Percentiles rank a stretch among this genome's conserved stretches.
Evolutionary conservation across 2,888 invertebrate species (phyloP).

Genomic region (Pediacus dermestoides): DNA sequence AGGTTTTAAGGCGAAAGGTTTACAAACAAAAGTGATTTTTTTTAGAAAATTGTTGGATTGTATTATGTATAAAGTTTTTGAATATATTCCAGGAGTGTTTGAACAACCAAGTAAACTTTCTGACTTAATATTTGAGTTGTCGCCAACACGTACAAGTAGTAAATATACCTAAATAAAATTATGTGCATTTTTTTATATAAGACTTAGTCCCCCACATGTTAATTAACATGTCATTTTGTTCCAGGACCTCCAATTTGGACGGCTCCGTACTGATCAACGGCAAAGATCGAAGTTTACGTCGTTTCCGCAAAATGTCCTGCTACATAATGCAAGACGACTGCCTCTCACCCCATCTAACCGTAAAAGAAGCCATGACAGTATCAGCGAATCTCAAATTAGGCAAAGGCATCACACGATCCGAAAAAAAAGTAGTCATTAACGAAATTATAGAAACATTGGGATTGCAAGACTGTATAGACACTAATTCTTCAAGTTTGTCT

Average conservation of each 20-base stretch:
- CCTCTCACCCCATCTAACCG: conserved; percentile 83
- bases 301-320: conserved; percentile 90
- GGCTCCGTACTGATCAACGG: conserved; percentile 87
- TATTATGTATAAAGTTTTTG: too few species aligned
- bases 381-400: conserved; percentile 91
- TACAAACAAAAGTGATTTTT: too few species aligned
- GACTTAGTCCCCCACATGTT: too few species aligned
- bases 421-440: conserved; percentile 76
- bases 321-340: conserved; percentile 97
- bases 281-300: conserved; percentile 77
- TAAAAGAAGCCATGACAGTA: conserved; percentile 89
- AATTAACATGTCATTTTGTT: too few species aligned
- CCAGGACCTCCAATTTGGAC: conserved; percentile 77
- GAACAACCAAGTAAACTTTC: too few species aligned
- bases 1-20: too few species aligned
- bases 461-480: conserved; percentile 74
- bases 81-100: too few species aligned
- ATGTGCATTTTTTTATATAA: too few species aligned
- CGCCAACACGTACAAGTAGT: too few species aligned
- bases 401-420: conserved; percentile 66
- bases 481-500: conserved; percentile 76
- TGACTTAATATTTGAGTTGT: too few species aligned
- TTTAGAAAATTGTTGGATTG: too few species aligned
- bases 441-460: conserved; percentile 85
- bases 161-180: too few species aligned